Base-by-base conservation (phyloP, 1,140 invertebrate species). In the Atta cephalotes region DNA sequence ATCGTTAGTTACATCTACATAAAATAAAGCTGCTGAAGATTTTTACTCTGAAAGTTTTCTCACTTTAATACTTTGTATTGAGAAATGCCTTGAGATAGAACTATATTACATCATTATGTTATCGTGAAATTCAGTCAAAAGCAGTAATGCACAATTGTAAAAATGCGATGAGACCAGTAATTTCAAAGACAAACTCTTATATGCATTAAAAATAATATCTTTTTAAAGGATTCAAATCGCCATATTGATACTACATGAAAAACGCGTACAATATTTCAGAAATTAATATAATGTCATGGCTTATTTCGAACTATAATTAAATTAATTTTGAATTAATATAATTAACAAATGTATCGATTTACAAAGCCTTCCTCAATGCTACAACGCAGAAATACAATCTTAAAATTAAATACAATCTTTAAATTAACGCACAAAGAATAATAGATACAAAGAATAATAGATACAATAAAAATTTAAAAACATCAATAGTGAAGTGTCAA, bases 11-110 rank as follows among this genome's bases (percentile, higher is more conserved):
- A 45, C 66, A 31, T 31, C 16, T 14, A 49, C 49, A 14, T 35
- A 80, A 80, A 9, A 70, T 56, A 71, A 58, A 70, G 5, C 14
- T 12, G 9, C 28, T 6, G 18, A 25, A 68, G 14, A 21, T 35
- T 70, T 70, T 68, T 39, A 39, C 16, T 35, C 25, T 2, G 28
- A 56, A 70, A 79, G 12, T 80, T 80, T 16, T 21, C 35, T 53
- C 0, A 53, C n/a, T 66, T 35, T 25, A 74, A 53, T 9, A 12
- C 18, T 79, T 79, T 12, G 16, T 51, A 51, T 31, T 14, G 18
- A 65, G 25, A 51, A 53, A 66, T n/a, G 16, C 28, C 10, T 16
- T 10, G 1, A 39, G 31, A 66, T 66, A 66, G 39, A 45, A 7
- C 7, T 39, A 16, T 31, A 35, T 14, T 25, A 31, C 16, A 16